Conservation (phyloP, 37 sponge, comb jelly and placozoan genomes). For the Theonella swinhoei region DNA sequence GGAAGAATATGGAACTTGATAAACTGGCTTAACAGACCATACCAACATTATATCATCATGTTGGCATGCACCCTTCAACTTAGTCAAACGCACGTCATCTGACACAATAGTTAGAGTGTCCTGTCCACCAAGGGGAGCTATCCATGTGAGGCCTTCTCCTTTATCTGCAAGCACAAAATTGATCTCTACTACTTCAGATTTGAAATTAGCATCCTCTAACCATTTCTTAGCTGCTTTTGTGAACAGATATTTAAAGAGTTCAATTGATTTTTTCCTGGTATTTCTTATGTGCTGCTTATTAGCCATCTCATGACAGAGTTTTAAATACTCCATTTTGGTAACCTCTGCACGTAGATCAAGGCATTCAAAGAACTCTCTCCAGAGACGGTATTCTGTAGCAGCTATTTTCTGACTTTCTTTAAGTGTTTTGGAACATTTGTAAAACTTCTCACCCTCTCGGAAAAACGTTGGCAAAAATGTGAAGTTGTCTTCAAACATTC, state of each 20-base stretch:
- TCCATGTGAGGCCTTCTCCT: conserved; percentile 25
- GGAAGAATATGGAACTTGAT: not conserved
- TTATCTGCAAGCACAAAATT: conserved; percentile 26
- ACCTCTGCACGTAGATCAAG: conserved; percentile 10
- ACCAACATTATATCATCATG: not conserved
- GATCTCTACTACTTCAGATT: conserved; percentile 22
- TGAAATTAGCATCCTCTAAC: conserved; percentile 1
- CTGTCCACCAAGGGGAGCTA: not conserved
- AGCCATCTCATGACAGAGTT: conserved; percentile 7
- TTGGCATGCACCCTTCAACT: not conserved
- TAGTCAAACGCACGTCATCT: not conserved
- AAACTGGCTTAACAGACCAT: conserved; percentile 65
- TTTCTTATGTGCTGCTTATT: not conserved
- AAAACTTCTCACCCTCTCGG: not conserved
- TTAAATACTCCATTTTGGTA: conserved; percentile 19
- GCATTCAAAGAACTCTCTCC: conserved; percentile 43
- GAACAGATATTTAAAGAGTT: conserved; percentile 46
- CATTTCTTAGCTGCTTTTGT: conserved; percentile 4
- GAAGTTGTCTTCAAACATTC: conserved; percentile 14
- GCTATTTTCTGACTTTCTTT: too few species aligned
- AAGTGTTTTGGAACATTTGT: too few species aligned
- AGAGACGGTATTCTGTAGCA: too few species aligned
- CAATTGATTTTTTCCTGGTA: conserved; percentile 17
- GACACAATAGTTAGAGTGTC: not conserved
- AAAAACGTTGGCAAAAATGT: conserved; percentile 23